Base-by-base conservation (phyloP, 2,797 vertebrate genomes). In the Tenualosa thibaudeaui region DNA sequence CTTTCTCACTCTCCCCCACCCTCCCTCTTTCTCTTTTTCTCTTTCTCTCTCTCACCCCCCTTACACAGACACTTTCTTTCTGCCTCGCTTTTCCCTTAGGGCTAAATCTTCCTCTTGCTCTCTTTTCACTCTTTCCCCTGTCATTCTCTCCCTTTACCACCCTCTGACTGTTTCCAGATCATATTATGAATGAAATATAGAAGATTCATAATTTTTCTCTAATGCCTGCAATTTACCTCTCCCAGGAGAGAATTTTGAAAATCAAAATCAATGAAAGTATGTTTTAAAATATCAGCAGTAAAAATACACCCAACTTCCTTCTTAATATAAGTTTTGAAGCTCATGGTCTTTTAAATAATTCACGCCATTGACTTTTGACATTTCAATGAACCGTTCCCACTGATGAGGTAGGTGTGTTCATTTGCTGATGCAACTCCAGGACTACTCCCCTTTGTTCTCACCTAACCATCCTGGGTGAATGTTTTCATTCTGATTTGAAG, bases 401-500 rank as follows among this genome's bases (percentile, higher is more conserved):
- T 71, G 37, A 22, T 17, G 71, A 43, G 71, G 50, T 12, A 46
- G 22, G 31, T 75, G 68, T 19, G 13, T 31, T 78, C 71, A 78
- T 78, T 78, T 82, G 49, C 37, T 78, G 71, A 78, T 78, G 71
- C 71, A 78, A 78, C 71, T 43, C 37, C 37, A 6, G 37, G 3
- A 78, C 43, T 43, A 46, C 46, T 56, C 56, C 65, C 9, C 58
- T 81, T 51, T 81, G 51, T 37, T 26, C 31, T 81, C 51, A 60
- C 54, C n/a, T 31, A 51, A 7, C 37, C 31, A 26, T 17, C 31
- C 24, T 19, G 81, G 4, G 46, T 81, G 82, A 62, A 75, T 75
- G 56, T 62, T 85, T 81, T 58, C 7, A 26, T 83, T 71, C 90
- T 89, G 88, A 89, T 84, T 58, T 81, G 87, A 86, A 86, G 86